phyloP scores from a whole-genome alignment of 2,797 vertebrate genomes.

The Cichlasoma orientale region DNA sequence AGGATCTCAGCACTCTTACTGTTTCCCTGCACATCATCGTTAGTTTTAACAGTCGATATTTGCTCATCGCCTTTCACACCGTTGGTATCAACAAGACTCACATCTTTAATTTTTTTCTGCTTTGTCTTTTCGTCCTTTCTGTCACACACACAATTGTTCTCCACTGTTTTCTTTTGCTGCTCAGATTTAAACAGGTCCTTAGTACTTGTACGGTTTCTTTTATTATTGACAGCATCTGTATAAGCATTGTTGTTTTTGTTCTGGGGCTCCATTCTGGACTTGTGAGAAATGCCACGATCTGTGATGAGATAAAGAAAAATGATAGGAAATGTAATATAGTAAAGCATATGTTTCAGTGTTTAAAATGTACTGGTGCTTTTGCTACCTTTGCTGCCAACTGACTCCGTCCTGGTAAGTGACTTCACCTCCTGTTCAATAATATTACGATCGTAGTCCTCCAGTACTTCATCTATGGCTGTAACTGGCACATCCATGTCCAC shows the following conservation, averaged over 20 bases:
- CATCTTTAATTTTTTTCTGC: slow-evolving; percentile 28
- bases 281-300: slow-evolving; percentile 45
- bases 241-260: slow-evolving; percentile 87
- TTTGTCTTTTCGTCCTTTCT: slow-evolving; percentile 38
- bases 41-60: slow-evolving; percentile 39
- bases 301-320: slow-evolving; percentile 8
- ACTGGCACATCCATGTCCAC: slow-evolving; percentile 86
- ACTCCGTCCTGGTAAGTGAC: slow-evolving; percentile 28
- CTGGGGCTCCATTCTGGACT: slow-evolving; percentile 56
- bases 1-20: slow-evolving; percentile 24
- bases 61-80: slow-evolving; percentile 43
- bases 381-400: slow-evolving; percentile 56
- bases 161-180: slow-evolving; percentile 6
- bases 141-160: slow-evolving; percentile 24
- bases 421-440: slow-evolving; percentile 51
- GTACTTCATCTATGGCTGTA: slow-evolving; percentile 89
- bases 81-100: not conserved
- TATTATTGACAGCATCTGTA: slow-evolving; percentile 56
- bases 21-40: slow-evolving; percentile 43
- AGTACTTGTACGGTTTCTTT: slow-evolving; percentile 28
- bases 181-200: slow-evolving; percentile 33
- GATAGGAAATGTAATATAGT: not conserved
- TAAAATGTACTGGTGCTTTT: slow-evolving; percentile 2
- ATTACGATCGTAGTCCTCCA: slow-evolving; percentile 69
- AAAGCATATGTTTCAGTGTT: not conserved